Base-by-base conservation (phyloP, 2,113 vertebrate species). In the Agapornis roseicollis region DNA sequence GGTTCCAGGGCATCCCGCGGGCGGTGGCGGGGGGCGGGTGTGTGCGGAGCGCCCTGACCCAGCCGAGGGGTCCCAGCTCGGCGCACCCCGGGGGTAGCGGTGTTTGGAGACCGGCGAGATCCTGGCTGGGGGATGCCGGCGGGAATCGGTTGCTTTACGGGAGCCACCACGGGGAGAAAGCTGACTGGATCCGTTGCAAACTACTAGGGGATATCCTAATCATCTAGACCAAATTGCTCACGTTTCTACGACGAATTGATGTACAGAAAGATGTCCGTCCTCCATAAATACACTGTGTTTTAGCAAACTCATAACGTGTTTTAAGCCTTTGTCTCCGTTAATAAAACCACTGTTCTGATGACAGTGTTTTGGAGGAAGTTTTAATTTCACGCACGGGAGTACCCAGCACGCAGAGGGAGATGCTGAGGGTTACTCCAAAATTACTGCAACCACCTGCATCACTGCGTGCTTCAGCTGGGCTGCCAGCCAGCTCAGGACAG, bases 311-410 rank as follows among this genome's bases (percentile, higher is more conserved):
- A 25, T 89, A 17, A 56, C 0, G 4, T 94, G 68, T 94, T 95
- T 96, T 80, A 92, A 72, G 90, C 64, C 71, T 94, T 88, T 47
- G 58, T 95, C 80, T 78, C 85, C 77, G 29, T 88, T 85, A 97
- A 97, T 97, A 97, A 97, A 97, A 76, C 83, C 64, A 83, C 61
- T 79, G 85, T 96, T 94, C 94, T 72, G 82, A 92, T 70, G 80
- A 85, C 2, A 2, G 37, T 49, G 61, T 80, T 93, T 46, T 31
- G 61, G 41, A 53, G 14, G 35, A 71, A 49, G 49, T 85, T 80
- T 70, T 85, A 9, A 79, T 90, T 93, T 64, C 28, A 25, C 1
- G 0, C 15, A 0, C 0, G 1, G 23, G 31, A 39, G 24, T 39
- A 39, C 6, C 14, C 31, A 7, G 41, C 13, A 9, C 9, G 27